Evolutionary conservation across 2,888 invertebrate species (phyloP).

Genomic region (Eupithecia pulchellata): DNA sequence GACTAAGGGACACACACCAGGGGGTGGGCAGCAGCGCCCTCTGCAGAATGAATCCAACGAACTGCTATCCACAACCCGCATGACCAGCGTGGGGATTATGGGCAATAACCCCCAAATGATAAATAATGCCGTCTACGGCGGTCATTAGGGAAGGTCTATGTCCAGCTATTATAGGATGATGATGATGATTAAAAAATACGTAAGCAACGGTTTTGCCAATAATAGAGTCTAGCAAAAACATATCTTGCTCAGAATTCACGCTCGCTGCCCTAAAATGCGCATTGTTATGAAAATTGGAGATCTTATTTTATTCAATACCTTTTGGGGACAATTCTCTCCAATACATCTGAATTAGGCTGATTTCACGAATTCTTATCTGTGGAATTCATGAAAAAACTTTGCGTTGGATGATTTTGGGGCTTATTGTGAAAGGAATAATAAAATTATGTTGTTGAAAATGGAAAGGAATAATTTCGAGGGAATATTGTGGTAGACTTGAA

Average conservation of each 20-base stretch:
- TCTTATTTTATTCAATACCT: constrained; percentile 41
- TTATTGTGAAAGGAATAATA: constrained; percentile 20
- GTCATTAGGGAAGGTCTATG: too few species aligned
- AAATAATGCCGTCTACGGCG: too few species aligned
- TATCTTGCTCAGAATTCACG: constrained; percentile 15
- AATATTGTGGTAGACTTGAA: not conserved
- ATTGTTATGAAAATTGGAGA: constrained; percentile 36
- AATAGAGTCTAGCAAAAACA: not conserved
- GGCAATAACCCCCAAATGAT: too few species aligned
- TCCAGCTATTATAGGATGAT: too few species aligned
- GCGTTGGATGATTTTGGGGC: constrained; percentile 11
- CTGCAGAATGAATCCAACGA: too few species aligned
- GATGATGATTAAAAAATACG: not conserved
- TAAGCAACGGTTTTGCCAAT: not conserved
- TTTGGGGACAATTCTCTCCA: constrained; percentile 35
- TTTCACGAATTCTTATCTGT: constrained; percentile 25
- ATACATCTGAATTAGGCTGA: constrained; percentile 43
- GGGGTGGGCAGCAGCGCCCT: too few species aligned
- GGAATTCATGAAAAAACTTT: constrained; percentile 23
- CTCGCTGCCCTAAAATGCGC: constrained; percentile 13
- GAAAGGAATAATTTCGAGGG: not conserved
- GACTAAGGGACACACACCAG: too few species aligned
- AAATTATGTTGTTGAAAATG: constrained; percentile 14
- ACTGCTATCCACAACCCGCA: too few species aligned
- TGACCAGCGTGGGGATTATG: too few species aligned